Conservation (phyloP, 2,113 vertebrate genomes). For the Sphyrna mokarran region DNA sequence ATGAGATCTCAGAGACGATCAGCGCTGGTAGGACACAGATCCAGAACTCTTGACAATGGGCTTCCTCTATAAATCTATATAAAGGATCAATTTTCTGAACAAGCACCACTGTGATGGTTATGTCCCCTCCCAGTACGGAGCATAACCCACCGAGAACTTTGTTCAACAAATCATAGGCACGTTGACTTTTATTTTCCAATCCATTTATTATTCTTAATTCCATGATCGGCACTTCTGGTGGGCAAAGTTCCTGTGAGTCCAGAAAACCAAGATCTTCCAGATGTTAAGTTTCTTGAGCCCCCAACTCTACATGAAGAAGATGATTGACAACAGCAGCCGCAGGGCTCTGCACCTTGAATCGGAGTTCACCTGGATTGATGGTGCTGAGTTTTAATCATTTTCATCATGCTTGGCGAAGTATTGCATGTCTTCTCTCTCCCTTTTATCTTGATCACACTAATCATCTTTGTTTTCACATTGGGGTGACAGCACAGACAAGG, state of each 20-base stretch:
- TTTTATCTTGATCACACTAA: slow-evolving; percentile 5
- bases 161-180: neutral
- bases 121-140: neutral
- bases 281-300: neutral
- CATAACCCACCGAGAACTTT: neutral
- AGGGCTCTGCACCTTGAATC: neutral
- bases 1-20: neutral
- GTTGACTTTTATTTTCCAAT: neutral
- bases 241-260: neutral
- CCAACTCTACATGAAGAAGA: neutral
- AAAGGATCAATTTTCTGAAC: neutral
- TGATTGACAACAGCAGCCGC: neutral
- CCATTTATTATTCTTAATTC: neutral
- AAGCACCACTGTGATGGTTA: neutral
- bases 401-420: neutral
- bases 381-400: neutral
- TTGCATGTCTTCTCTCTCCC: neutral
- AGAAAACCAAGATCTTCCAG: neutral
- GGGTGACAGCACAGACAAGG: neutral
- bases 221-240: neutral
- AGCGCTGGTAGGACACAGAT: neutral
- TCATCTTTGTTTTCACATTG: neutral
- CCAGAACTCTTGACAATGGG: neutral
- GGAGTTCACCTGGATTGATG: neutral
- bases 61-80: neutral